Percentiles rank a stretch among this genome's conserved stretches.
Conservation (phyloP, 2,888 invertebrate genomes). For the Mactromeris polynyma region DNA sequence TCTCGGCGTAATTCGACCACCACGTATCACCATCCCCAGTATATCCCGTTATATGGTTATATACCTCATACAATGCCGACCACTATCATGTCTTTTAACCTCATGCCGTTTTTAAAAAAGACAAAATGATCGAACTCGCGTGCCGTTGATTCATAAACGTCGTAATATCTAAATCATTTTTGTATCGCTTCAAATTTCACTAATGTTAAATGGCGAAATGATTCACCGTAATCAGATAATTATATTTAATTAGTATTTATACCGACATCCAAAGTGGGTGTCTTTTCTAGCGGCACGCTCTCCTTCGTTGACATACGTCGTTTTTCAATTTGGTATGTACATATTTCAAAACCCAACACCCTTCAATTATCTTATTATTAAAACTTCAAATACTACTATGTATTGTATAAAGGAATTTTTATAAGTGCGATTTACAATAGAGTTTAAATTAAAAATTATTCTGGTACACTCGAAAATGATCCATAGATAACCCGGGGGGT, state of each 20-base stretch:
- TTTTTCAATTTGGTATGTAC: constrained; percentile 49
- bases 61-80: too few relatives aligned
- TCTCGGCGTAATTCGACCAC: too few relatives aligned
- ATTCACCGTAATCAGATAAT: constrained; percentile 41
- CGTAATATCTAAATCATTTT: not conserved
- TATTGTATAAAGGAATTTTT: constrained; percentile 25
- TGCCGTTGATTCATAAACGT: constrained; percentile 13
- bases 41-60: too few relatives aligned
- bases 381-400: constrained; percentile 28
- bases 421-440: constrained; percentile 29
- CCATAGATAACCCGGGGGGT: constrained; percentile 52
- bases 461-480: constrained; percentile 43
- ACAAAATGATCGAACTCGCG: constrained; percentile 9
- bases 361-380: constrained; percentile 42
- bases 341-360: constrained; percentile 34
- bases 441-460: constrained; percentile 42
- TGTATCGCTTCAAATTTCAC: not conserved
- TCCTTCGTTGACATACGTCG: constrained; percentile 34
- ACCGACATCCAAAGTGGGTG: constrained; percentile 26
- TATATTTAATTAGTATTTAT: constrained; percentile 43
- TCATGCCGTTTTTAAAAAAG: not conserved
- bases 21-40: too few relatives aligned
- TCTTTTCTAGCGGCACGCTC: constrained; percentile 19
- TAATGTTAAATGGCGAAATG: constrained; percentile 26
- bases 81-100: too few relatives aligned